Evolutionary conservation across 23 tunicate species (phyloP).

Genomic region (Trididemnum clinides): DNA sequence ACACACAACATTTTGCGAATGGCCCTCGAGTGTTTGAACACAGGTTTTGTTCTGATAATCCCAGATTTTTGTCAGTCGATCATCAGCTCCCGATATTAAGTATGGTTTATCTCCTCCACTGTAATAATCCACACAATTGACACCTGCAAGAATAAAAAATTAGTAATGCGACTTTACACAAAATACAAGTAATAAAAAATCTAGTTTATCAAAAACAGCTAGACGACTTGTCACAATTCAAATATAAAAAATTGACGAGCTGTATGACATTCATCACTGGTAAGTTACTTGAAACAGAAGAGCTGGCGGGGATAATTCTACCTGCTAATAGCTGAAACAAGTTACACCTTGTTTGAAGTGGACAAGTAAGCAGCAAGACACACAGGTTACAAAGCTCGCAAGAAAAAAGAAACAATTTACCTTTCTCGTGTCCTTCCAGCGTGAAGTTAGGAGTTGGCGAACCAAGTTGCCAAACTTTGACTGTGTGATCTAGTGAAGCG

Average conservation of each 20-base stretch:
- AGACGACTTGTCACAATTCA: too few relatives aligned
- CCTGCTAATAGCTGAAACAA: too few relatives aligned
- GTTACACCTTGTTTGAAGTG: too few relatives aligned
- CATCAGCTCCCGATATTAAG: constrained; percentile 99
- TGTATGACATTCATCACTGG: too few relatives aligned
- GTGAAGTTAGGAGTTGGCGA: constrained; percentile 94
- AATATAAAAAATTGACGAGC: too few relatives aligned
- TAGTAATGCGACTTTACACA: neutral
- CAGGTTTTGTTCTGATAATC: constrained; percentile 99
- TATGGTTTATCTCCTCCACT: constrained; percentile 99
- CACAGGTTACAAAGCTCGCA: too few relatives aligned
- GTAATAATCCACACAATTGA: constrained; percentile 99
- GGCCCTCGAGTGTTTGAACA: constrained; percentile 99
- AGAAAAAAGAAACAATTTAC: constrained; percentile 8
- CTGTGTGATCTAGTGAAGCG: constrained; percentile 95
- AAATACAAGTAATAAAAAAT: neutral
- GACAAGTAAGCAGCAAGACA: too few relatives aligned
- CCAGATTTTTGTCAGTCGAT: constrained; percentile 95
- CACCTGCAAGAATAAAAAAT: constrained; percentile 41
- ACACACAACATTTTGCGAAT: constrained; percentile 93
- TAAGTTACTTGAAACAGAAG: too few relatives aligned
- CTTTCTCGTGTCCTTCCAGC: constrained; percentile 99
- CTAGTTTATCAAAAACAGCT: too few relatives aligned
- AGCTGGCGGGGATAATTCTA: too few relatives aligned
- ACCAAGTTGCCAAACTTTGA: constrained; percentile 99